Base-by-base conservation (phyloP, 2,888 invertebrate species). In the Volucella inflata region DNA sequence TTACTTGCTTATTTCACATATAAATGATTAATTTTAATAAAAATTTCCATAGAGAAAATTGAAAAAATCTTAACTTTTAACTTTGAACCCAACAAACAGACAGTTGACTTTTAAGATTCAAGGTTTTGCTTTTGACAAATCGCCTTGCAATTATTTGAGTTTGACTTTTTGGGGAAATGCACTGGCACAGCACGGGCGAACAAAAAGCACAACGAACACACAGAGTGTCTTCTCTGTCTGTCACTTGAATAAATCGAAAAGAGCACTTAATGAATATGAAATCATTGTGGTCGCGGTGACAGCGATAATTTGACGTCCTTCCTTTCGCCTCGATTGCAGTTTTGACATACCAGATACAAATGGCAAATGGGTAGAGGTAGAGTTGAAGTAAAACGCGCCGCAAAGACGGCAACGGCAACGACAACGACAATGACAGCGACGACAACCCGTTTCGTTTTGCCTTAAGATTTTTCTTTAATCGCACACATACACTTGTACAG, bases 271-370 rank as follows among this genome's bases (percentile, higher is more conserved):
- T 48, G 64, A 55, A 71, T 57, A 30, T 17, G 51, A 62, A 68
- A 40, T 72, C 30, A 50, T 71, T 71, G 57, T 64, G 71, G 55
- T 57, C 14, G 48, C 64, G 59, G 36, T 21, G 57, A 57, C 14
- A 57, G 51, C 60, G 68, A 55, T 77, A 70, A 71, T 78, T 71
- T 78, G 71, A 78, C 71, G 71, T 71, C 72, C 65, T 79, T 77
- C 55, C 70, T 68, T 77, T 55, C 51, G 76, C 67, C 60, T 76
- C 76, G 51, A 46, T 21, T 62, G 78, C 55, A 68, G 46, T 74
- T 80, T 80, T 80, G 80, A 80, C 80, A 80, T 53, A 80, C 74
- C 68, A 74, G 67, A 17, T 74, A 51, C 17, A 51, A 42, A 53
- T 40, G 30, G 30, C 6, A 30, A 30, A 30, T 30, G 30, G 30